Evolutionary conservation across 2,113 vertebrate species (phyloP).

Genomic region (Hassar affinis): DNA sequence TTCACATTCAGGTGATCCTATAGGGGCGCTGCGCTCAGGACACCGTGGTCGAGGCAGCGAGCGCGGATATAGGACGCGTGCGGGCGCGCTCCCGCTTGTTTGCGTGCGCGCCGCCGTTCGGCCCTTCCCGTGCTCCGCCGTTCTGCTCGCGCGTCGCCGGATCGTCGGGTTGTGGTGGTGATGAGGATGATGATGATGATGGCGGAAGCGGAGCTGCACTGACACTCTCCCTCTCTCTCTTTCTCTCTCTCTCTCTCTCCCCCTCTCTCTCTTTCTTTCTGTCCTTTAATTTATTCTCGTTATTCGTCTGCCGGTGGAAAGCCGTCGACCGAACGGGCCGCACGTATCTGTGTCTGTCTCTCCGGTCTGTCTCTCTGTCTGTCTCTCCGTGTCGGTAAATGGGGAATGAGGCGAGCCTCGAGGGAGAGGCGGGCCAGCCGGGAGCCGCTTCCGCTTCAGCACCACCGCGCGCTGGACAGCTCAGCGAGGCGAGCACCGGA

Average conservation of each 20-base stretch:
- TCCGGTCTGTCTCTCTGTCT: conserved; percentile 62
- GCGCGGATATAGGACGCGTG: conserved; percentile 28
- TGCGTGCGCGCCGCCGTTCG: conserved; percentile 33
- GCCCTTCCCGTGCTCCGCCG: conserved; percentile 27
- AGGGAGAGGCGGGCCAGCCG: conserved; percentile 74
- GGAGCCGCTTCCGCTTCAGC: conserved; percentile 79
- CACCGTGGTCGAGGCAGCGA: not conserved
- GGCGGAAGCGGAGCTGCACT: conserved; percentile 77
- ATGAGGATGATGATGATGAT: conserved; percentile 70
- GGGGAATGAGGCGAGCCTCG: conserved; percentile 79
- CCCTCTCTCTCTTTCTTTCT: not conserved
- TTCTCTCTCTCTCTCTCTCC: conserved; percentile 35
- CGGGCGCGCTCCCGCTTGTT: conserved; percentile 17
- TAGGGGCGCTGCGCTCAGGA: conserved; percentile 10
- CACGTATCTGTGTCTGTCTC: conserved; percentile 53
- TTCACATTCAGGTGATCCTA: not conserved
- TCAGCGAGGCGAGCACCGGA: conserved; percentile 78
- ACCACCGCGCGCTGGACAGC: conserved; percentile 80
- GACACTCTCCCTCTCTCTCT: conserved; percentile 47
- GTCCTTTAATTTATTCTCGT: conserved; percentile 44
- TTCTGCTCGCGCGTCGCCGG: conserved; percentile 11
- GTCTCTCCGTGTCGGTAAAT: conserved; percentile 62
- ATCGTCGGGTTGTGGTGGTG: conserved; percentile 20
- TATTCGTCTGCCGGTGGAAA: not conserved
- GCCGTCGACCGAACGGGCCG: conserved; percentile 15